These are phyloP conservation scores for Augiades crinisus DNA, from an alignment of 2,888 invertebrate genomes.

Conservation along the genomic window DNA sequence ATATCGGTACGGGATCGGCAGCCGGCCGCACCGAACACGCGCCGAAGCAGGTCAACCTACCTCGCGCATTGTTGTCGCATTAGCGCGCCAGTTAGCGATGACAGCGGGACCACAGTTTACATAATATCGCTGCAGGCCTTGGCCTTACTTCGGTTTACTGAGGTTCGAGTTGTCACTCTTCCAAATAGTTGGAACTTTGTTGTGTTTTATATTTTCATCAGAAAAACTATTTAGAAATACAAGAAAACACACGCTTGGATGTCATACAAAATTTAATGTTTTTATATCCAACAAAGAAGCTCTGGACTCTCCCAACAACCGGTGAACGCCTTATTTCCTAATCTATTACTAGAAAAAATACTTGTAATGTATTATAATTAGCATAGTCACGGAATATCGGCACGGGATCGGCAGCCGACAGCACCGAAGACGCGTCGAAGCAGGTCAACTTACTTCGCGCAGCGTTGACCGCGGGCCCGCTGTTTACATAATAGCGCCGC, in stretches of 20 bases:
- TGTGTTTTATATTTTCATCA: too few species aligned
- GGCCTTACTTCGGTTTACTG: constrained; percentile 45
- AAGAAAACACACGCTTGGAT: too few species aligned
- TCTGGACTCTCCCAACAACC: too few species aligned
- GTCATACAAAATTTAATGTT: too few species aligned
- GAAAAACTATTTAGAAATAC: too few species aligned
- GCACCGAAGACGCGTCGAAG: neutral
- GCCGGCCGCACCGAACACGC: neutral
- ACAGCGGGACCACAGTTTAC: constrained; percentile 50
- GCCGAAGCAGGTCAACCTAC: constrained; percentile 2
- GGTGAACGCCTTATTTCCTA: too few species aligned
- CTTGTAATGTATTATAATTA: too few species aligned
- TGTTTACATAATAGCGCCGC: constrained; percentile 54
- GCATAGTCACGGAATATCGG: too few species aligned
- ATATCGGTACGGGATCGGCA: neutral
- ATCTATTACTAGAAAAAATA: too few species aligned
- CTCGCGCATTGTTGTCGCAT: constrained; percentile 38
- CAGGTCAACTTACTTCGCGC: constrained; percentile 14
- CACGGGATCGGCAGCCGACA: neutral
- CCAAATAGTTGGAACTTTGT: neutral
- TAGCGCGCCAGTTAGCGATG: constrained; percentile 46
- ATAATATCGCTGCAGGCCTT: constrained; percentile 53
- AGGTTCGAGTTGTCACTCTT: neutral
- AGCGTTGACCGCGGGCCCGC: constrained; percentile 41
- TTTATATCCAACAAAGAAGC: too few species aligned